Base-by-base conservation (phyloP, 1,140 invertebrate species). In the Nylanderia fulva region DNA sequence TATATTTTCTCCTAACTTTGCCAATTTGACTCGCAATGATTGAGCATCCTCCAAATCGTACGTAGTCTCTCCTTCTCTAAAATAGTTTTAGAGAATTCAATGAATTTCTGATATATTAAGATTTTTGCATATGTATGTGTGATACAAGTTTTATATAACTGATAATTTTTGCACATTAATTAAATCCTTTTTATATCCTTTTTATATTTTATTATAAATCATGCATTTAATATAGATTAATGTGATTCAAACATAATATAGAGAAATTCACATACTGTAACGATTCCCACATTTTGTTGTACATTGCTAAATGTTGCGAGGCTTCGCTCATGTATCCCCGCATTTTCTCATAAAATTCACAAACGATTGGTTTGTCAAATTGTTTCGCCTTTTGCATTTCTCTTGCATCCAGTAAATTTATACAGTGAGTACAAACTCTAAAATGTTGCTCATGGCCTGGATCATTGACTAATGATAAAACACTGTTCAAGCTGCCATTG, bases 1-100 rank as follows among this genome's bases (percentile, higher is more conserved):
- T 84, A 99, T 98, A 66, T 96, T 96, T 93, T 99, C 98, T 1
- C 98, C 98, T 64, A 98, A 95, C 92, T 97, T 97, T 0, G 98
- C 96, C 18, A 99, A 97, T 91, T 98, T 97, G 1, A 96, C 95
- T 85, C 98, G 95, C 80, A 99, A 93, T 13, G 97, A 95, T 92
- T 98, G 97, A 11, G 98, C 98, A 93, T 99, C 97, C 48, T 96
- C 95, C 33, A 99, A 93, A 80, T 97, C 97, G 90, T 98, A 99
- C 0, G 96, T 98, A 0, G 97, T 97, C 95, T 99, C 98, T 64
- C 99, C 99, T 85, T 97, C 96, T 87, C 97, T 98, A 91, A 42
- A 90, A 91, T 52, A 77, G 24, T 90, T 80, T 42, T 29, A 58
- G 18, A 64, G 3, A 24, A 71, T 36, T 56, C 21, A 45, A 45